These are phyloP conservation scores for Opisthograptis luteolata DNA, from an alignment of 2,888 invertebrate species.

Conservation along the genomic window DNA sequence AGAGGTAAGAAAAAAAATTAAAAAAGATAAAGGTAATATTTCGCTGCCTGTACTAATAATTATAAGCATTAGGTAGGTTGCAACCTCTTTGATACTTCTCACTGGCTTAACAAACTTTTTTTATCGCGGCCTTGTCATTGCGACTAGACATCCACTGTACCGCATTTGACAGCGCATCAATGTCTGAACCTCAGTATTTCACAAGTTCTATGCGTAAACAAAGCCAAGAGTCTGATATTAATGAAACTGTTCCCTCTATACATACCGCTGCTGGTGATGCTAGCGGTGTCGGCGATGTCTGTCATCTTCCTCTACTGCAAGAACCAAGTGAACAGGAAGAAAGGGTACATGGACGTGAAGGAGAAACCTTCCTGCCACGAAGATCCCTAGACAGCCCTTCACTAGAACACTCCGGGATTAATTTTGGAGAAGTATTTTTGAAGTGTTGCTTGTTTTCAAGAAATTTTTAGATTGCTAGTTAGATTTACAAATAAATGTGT, in stretches of 20 bases:
- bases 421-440: slow-evolving; percentile 23
- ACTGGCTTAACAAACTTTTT: too few species aligned
- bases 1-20: too few species aligned
- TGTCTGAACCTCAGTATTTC: slow-evolving; percentile 1
- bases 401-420: background rate
- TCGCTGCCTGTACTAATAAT: too few species aligned
- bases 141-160: too few species aligned
- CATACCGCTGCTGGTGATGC: slow-evolving; percentile 67
- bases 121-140: too few species aligned
- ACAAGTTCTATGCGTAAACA: background rate
- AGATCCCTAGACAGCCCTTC: slow-evolving; percentile 31
- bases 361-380: slow-evolving; percentile 60
- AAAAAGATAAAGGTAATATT: too few species aligned
- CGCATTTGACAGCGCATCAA: background rate
- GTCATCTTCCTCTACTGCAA: slow-evolving; percentile 70
- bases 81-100: too few species aligned
- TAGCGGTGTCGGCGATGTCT: slow-evolving; percentile 67
- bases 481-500: slow-evolving; percentile 15
- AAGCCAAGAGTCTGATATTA: slow-evolving; percentile 1
- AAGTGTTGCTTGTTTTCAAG: slow-evolving; percentile 22
- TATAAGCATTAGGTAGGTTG: too few species aligned
- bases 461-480: slow-evolving; percentile 7
- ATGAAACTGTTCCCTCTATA: slow-evolving; percentile 57
- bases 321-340: slow-evolving; percentile 52
- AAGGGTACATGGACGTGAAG: slow-evolving; percentile 72